These are phyloP conservation scores for Argya squamiceps DNA, from an alignment of 2,797 vertebrate genomes.

Conservation along the genomic window DNA sequence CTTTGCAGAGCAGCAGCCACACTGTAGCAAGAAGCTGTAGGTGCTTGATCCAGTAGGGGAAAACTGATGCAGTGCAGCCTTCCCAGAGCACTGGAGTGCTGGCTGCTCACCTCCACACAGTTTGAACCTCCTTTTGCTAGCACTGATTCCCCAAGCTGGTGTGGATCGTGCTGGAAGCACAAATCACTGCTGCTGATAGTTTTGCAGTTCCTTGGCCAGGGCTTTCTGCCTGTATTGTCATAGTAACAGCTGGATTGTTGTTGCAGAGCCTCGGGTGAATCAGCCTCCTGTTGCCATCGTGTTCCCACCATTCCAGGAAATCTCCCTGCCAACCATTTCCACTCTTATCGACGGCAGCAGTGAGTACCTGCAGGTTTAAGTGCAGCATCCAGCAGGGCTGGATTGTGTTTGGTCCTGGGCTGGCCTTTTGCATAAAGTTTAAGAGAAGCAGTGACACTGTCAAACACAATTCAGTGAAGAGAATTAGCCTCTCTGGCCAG, in stretches of 20 bases:
- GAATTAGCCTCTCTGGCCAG: background rate
- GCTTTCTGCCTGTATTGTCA: background rate
- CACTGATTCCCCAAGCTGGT: rapidly evolving
- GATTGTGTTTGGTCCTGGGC: background rate
- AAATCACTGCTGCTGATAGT: background rate
- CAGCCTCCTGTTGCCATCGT: slow-evolving; percentile 92
- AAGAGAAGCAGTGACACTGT: background rate
- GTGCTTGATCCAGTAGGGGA: background rate
- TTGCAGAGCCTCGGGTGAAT: slow-evolving; percentile 92
- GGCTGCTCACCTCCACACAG: background rate
- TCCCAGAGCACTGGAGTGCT: background rate
- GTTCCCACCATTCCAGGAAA: slow-evolving; percentile 92
- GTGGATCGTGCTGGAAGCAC: background rate
- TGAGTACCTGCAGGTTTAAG: slow-evolving; percentile 78
- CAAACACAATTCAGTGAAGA: background rate
- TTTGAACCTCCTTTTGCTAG: background rate
- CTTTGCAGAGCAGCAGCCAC: slow-evolving; percentile 19
- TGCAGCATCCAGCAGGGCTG: background rate
- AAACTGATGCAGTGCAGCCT: background rate
- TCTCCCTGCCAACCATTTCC: slow-evolving; percentile 93
- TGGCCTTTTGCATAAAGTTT: background rate
- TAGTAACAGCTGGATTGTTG: background rate
- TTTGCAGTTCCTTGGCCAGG: background rate
- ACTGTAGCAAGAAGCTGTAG: background rate
- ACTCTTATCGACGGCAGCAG: slow-evolving; percentile 97